Conservation (phyloP, 2,797 vertebrate species). For the Bradypodion ventrale region DNA sequence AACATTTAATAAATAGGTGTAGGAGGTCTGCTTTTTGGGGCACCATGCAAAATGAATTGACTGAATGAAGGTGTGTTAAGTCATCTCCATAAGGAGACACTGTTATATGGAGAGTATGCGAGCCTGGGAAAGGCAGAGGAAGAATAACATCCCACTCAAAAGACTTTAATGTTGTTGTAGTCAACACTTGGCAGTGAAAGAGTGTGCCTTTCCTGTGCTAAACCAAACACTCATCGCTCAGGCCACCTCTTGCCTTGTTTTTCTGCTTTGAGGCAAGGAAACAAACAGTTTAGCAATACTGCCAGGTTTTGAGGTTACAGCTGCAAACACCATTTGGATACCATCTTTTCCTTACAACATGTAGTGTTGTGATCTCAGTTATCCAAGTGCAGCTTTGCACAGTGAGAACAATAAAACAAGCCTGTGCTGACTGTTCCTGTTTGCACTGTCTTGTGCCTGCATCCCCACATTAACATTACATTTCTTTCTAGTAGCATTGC, state of each 20-base stretch:
- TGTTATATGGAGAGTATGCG: not conserved
- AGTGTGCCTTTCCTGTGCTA: not conserved
- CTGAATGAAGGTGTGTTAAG: not conserved
- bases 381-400: not conserved
- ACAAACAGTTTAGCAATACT: not conserved
- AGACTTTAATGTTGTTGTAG: not conserved
- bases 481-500: not conserved
- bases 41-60: not conserved
- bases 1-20: not conserved
- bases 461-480: not conserved
- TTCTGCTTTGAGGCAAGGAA: not conserved
- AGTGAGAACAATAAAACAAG: not conserved
- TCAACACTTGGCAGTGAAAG: not conserved
- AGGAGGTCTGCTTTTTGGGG: not conserved
- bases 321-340: not conserved
- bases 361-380: not conserved
- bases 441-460: not conserved
- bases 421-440: not conserved
- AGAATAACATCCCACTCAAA: not conserved
- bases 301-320: not conserved
- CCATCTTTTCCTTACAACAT: not conserved
- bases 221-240: not conserved
- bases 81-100: not conserved
- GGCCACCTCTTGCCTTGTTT: not conserved
- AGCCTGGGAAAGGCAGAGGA: not conserved